phyloP scores from a whole-genome alignment of 2,113 vertebrate species.

The Entomyzon cyanotis region DNA sequence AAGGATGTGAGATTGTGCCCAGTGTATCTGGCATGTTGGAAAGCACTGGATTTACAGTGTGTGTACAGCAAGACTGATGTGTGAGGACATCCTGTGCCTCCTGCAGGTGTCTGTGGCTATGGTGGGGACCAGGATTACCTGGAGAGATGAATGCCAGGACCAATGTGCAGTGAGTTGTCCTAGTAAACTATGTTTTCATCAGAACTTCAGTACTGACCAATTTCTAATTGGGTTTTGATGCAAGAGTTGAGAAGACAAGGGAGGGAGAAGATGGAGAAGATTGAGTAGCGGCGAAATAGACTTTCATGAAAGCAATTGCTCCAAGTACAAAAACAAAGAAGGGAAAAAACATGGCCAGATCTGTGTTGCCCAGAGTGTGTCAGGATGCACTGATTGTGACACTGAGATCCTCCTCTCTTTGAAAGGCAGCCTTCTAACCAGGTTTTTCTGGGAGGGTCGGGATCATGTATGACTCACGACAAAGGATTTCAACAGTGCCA shows the following conservation, averaged over 20 bases:
- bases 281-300: background rate
- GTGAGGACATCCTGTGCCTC: background rate
- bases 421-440: background rate
- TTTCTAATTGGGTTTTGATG: background rate
- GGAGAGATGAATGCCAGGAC: background rate
- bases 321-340: background rate
- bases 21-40: rapidly evolving
- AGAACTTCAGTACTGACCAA: background rate
- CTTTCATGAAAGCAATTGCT: background rate
- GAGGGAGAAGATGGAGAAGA: background rate
- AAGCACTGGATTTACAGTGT: rapidly evolving
- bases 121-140: background rate
- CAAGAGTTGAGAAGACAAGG: background rate
- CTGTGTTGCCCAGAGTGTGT: background rate
- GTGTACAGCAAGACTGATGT: background rate
- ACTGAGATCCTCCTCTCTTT: background rate
- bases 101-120: background rate
- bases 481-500: background rate
- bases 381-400: background rate
- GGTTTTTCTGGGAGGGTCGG: background rate
- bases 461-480: rapidly evolving
- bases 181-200: background rate
- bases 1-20: background rate
- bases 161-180: background rate
- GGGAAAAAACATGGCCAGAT: background rate